Conservation (phyloP, 2,888 invertebrate species). For the Hirudinaria manillensis region DNA sequence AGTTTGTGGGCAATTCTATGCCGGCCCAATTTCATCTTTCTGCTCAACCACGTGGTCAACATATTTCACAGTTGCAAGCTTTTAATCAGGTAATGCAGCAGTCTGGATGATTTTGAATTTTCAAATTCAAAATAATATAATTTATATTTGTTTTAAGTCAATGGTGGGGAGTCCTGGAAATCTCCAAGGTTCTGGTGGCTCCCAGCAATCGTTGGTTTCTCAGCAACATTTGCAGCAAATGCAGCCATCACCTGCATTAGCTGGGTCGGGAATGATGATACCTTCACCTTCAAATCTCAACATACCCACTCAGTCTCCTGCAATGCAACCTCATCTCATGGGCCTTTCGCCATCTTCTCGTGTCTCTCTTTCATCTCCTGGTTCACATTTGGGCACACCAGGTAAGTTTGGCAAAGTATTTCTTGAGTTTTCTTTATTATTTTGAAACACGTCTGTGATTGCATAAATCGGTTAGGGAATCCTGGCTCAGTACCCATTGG, state of each 20-base stretch:
- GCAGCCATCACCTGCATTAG: slow-evolving; percentile 18
- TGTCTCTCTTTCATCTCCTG: slow-evolving; percentile 20
- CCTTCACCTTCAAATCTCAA: slow-evolving; percentile 26
- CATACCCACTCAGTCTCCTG: slow-evolving; percentile 8
- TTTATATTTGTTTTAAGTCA: neutral
- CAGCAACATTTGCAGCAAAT: slow-evolving; percentile 20
- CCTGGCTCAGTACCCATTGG: neutral
- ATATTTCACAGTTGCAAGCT: neutral
- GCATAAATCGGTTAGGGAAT: neutral
- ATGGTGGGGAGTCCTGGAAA: slow-evolving; percentile 25
- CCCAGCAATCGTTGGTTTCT: neutral
- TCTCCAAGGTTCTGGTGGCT: neutral
- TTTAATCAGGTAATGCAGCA: slow-evolving; percentile 11
- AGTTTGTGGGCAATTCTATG: neutral
- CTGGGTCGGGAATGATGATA: slow-evolving; percentile 6
- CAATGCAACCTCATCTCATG: slow-evolving; percentile 12
- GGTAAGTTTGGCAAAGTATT: slow-evolving; percentile 8
- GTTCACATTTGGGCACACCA: slow-evolving; percentile 16
- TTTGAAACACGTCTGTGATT: neutral
- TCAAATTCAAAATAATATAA: neutral
- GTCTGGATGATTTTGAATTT: neutral
- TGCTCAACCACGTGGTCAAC: neutral
- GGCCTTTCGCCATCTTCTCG: slow-evolving; percentile 26
- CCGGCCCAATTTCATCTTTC: neutral
- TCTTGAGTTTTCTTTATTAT: neutral